Evolutionary conservation across 23 tunicate species (phyloP).

Genomic region (Trididemnum miniatum): DNA sequence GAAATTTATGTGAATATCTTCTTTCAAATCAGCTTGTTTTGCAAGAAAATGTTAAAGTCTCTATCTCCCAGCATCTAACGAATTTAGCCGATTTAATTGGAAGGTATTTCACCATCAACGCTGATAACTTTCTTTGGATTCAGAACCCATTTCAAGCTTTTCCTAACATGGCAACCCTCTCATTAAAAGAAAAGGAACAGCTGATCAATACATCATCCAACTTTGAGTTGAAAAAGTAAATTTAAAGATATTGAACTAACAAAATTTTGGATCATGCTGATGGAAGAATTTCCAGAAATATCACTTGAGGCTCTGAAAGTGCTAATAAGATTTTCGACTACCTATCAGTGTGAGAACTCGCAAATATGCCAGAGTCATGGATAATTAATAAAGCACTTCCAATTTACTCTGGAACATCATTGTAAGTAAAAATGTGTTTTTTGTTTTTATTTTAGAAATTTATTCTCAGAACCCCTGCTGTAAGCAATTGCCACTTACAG

Average conservation of each 20-base stretch:
- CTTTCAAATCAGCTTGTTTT: conserved; percentile 26
- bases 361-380: too few relatives aligned
- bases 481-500: too few relatives aligned
- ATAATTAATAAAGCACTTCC: too few relatives aligned
- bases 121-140: conserved; percentile 20
- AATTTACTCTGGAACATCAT: too few relatives aligned
- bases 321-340: conserved; percentile 24
- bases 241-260: conserved; percentile 19
- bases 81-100: conserved; percentile 30
- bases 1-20: conserved; percentile 33
- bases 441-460: too few relatives aligned
- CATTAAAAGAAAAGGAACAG: conserved; percentile 26
- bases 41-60: conserved; percentile 29
- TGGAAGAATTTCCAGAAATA: conserved; percentile 34
- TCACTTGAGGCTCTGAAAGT: conserved; percentile 24
- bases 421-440: too few relatives aligned
- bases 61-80: conserved; percentile 33
- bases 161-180: conserved; percentile 29
- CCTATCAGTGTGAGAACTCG: conserved; percentile 31
- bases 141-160: conserved; percentile 34
- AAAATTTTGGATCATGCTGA: conserved; percentile 32
- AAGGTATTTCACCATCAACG: conserved; percentile 32
- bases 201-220: conserved; percentile 21
- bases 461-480: too few relatives aligned
- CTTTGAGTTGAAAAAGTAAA: conserved; percentile 34